A percentile compares a stretch with the other conserved stretches of the same genome.
Evolutionary conservation across 1,140 invertebrate genomes (phyloP).

Genomic region (Diorhabda carinulata): DNA sequence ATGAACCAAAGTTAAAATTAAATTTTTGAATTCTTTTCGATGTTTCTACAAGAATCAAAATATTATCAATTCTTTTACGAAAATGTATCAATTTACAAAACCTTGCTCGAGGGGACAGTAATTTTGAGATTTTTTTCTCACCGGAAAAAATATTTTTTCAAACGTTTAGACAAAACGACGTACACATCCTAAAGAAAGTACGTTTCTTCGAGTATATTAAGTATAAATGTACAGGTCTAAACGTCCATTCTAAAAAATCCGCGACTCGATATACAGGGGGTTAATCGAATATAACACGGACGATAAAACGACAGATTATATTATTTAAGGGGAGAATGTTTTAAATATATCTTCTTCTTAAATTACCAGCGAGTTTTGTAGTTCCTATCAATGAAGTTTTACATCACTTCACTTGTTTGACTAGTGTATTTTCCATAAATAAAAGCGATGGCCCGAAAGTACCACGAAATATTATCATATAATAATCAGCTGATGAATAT

Average conservation of each 20-base stretch:
- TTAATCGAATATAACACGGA: background rate
- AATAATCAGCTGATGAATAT: slow-evolving; percentile 42
- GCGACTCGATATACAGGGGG: background rate
- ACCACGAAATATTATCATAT: slow-evolving; percentile 33
- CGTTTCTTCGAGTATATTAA: background rate
- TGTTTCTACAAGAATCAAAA: no score
- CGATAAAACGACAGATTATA: slow-evolving; percentile 17
- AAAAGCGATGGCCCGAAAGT: slow-evolving; percentile 36
- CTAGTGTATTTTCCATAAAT: slow-evolving; percentile 47
- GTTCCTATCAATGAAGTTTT: slow-evolving; percentile 46
- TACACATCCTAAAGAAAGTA: background rate
- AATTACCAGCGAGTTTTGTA: slow-evolving; percentile 50
- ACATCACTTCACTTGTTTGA: slow-evolving; percentile 40
- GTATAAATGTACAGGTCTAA: background rate
- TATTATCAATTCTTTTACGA: no score
- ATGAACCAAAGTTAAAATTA: no score
- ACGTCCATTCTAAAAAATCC: background rate
- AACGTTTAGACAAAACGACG: background rate
- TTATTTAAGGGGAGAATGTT: slow-evolving; percentile 33
- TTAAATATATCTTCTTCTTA: slow-evolving; percentile 43
- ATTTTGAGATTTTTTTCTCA: slow-evolving; percentile 22
- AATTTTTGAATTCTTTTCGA: no score
- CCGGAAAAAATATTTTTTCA: slow-evolving; percentile 13
- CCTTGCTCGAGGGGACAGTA: no score
- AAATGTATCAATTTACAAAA: no score